Base-by-base conservation (phyloP, 2,888 invertebrate species). In the Chromoteleia sp. region DNA sequence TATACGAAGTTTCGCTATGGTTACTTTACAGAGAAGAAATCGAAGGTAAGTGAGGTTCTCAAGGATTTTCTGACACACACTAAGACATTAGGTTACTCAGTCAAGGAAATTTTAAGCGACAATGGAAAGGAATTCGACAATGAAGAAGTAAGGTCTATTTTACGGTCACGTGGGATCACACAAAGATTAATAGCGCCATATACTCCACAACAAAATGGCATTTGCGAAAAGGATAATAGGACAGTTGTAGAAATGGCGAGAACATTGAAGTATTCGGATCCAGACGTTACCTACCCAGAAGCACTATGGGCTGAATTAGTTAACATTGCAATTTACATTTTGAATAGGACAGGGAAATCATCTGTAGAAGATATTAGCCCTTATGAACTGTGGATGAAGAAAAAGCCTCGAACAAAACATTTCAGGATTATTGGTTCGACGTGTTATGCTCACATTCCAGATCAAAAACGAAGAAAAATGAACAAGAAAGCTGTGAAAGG, bases 161-260 rank as follows among this genome's bases (percentile, higher is more conserved):
- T 87, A 36, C 43, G 41, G 10, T 21, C 14, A 48, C 77, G 71
- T 19, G 86, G 85, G 17, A 84, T 85, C 29, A 83, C 15, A 33
- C 83, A 83, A 59, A 63, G 84, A 21, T 52, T 84, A 21, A 85
- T 82, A 71, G 83, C 78, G 19, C 80, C 86, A 0, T 85, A 85
- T 48, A 85, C 84, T 21, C 84, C 83, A 25, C 67, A 86, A 50
- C 84, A 86, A 56, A 86, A 83, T 83, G 81, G 84, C 6, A 41
- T 73, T 25, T 80, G 82, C 59, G 86, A 86, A 56, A 45, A 85
- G 10, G 84, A 87, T 6, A 85, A 83, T 15, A 71, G 84, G 4
- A 87, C 86, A 14, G 82, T 86, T 17, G 82, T 87, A 33, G 87
- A 87, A 54, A 86, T 86, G 85, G 86, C 85, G 2, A 85, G 86